These are phyloP conservation scores for Rafetus swinhoei DNA, from an alignment of 2,113 vertebrate genomes.

Conservation along the genomic window DNA sequence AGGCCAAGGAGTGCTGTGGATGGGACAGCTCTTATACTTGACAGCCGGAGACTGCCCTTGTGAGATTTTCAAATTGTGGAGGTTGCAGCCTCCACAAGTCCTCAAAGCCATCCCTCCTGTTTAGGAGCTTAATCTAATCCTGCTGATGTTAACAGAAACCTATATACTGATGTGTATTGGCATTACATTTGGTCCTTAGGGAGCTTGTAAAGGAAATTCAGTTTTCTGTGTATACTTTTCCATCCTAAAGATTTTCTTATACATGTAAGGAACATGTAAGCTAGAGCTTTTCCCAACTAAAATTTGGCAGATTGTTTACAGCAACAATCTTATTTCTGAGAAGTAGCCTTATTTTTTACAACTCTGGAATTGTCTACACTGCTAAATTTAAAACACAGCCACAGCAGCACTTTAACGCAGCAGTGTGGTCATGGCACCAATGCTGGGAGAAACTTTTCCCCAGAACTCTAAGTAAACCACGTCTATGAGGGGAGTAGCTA, in stretches of 20 bases:
- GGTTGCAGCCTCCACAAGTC: rapidly evolving
- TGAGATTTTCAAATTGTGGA: rapidly evolving
- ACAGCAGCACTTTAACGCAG: too few relatives aligned
- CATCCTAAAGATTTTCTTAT: rapidly evolving
- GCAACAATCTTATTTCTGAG: rapidly evolving
- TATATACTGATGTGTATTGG: not conserved
- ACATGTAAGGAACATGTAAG: not conserved
- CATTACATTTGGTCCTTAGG: not conserved
- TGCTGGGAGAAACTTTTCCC: too few relatives aligned
- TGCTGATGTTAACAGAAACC: not conserved
- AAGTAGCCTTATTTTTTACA: not conserved
- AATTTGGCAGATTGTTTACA: not conserved
- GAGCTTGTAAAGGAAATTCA: rapidly evolving
- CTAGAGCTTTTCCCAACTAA: not conserved
- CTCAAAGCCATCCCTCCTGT: rapidly evolving
- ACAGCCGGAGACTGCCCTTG: rapidly evolving
- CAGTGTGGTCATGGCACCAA: too few relatives aligned
- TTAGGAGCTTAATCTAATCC: not conserved
- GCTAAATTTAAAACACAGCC: too few relatives aligned
- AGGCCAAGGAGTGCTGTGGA: rapidly evolving
- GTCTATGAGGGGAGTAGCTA: too few relatives aligned
- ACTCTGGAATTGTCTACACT: not conserved
- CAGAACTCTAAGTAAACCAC: too few relatives aligned
- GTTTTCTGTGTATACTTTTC: not conserved
- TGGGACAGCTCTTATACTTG: not conserved